These are phyloP conservation scores for Darevskia nairensis DNA, from an alignment of 2,797 vertebrate species.

Conservation along the genomic window DNA sequence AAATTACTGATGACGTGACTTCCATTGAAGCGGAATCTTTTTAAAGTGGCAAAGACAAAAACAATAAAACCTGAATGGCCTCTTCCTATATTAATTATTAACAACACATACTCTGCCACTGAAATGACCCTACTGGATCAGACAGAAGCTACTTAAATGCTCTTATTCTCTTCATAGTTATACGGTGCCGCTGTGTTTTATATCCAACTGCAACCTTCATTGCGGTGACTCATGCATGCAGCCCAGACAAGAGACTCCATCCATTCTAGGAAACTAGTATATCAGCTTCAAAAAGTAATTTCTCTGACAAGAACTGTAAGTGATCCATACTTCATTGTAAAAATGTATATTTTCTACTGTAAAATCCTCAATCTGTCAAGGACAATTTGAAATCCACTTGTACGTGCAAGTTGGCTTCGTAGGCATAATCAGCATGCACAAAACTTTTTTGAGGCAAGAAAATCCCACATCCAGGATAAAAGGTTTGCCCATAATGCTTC, in stretches of 20 bases:
- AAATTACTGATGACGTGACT: not conserved
- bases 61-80: not conserved
- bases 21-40: not conserved
- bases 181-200: not conserved
- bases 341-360: not conserved
- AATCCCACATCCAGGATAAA: not conserved
- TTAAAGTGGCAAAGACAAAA: not conserved
- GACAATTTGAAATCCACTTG: not conserved
- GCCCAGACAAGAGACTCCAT: not conserved
- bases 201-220: not conserved
- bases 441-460: not conserved
- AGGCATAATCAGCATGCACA: not conserved
- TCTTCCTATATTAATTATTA: slow-evolving; percentile 1
- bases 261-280: not conserved
- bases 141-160: not conserved
- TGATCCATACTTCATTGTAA: not conserved
- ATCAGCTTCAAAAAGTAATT: not conserved
- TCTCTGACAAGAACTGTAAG: not conserved
- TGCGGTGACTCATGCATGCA: not conserved
- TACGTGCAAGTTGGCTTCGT: not conserved
- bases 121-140: not conserved
- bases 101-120: not conserved
- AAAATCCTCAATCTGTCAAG: not conserved
- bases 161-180: not conserved
- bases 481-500: not conserved